These are phyloP conservation scores for Artemia franciscana DNA, from an alignment of 1,140 invertebrate species.

Conservation along the genomic window DNA sequence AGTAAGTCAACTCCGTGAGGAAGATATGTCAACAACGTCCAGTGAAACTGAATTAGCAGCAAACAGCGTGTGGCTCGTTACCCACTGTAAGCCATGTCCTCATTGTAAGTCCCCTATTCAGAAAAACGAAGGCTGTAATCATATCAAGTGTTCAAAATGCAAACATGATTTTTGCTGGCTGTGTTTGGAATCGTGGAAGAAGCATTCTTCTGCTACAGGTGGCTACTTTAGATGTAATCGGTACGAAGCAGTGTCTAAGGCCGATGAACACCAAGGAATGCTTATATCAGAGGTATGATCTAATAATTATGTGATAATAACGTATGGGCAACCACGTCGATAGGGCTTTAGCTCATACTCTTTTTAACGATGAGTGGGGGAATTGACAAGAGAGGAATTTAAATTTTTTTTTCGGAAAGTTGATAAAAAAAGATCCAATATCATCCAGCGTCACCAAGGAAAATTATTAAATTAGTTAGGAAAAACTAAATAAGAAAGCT, in stretches of 20 bases:
- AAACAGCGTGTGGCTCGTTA: constrained; percentile 43
- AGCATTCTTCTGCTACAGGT: constrained; percentile 42
- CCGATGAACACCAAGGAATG: constrained; percentile 33
- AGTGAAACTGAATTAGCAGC: constrained; percentile 37
- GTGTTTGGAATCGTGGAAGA: constrained; percentile 46
- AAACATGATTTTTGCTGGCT: constrained; percentile 56
- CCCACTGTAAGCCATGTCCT: constrained; percentile 46
- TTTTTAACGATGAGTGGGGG: too few relatives aligned
- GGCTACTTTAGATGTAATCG: constrained; percentile 48
- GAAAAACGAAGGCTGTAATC: constrained; percentile 54
- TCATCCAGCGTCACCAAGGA: too few relatives aligned
- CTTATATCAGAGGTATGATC: constrained; percentile 29
- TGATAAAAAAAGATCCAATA: too few relatives aligned
- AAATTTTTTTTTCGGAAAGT: too few relatives aligned
- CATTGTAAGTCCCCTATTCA: constrained; percentile 48
- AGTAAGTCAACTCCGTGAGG: constrained; percentile 36
- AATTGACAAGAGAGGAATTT: too few relatives aligned
- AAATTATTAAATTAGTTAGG: too few relatives aligned
- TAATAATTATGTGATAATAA: too few relatives aligned
- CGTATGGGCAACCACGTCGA: too few relatives aligned
- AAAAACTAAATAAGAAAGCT: too few relatives aligned
- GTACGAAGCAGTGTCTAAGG: constrained; percentile 37
- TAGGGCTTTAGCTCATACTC: too few relatives aligned
- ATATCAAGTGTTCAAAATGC: constrained; percentile 52
- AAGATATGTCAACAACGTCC: constrained; percentile 30